Evolutionary conservation across 2,888 invertebrate genomes (phyloP).

Genomic region (Tetramorium bicarinatum): DNA sequence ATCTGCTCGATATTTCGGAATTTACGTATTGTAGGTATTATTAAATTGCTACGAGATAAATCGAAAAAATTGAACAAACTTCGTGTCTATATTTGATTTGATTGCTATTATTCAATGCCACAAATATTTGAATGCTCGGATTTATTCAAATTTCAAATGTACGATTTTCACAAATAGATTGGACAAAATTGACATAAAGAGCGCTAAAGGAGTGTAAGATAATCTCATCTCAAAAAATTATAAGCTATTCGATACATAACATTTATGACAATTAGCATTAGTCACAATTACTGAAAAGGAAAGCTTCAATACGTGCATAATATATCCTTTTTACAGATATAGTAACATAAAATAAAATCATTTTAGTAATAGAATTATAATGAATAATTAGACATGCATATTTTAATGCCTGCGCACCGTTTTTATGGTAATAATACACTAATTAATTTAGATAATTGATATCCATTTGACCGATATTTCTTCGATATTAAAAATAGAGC

Average conservation of each 20-base stretch:
- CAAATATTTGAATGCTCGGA: background rate
- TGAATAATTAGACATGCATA: conserved; percentile 2
- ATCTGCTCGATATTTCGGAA: background rate
- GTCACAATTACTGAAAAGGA: background rate
- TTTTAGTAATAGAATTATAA: background rate
- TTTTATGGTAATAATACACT: conserved; percentile 9
- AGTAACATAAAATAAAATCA: background rate
- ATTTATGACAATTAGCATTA: background rate
- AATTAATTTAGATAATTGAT: conserved; percentile 16
- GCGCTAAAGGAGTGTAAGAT: background rate
- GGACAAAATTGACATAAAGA: background rate
- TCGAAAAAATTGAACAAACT: background rate
- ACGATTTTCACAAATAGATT: background rate
- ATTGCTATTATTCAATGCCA: background rate
- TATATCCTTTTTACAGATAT: too few species aligned
- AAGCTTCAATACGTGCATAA: background rate
- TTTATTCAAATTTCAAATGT: background rate
- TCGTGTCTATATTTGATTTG: background rate
- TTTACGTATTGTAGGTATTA: background rate
- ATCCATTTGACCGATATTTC: conserved; percentile 14
- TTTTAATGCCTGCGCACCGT: background rate
- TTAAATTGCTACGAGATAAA: background rate
- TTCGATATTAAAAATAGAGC: conserved; percentile 31
- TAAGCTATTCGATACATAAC: background rate
- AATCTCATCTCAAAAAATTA: background rate